Evolutionary conservation across 1,140 invertebrate species (phyloP), one percentile per base, ranked within the genome.

Genomic region (Thereuonema tuberculata): DNA sequence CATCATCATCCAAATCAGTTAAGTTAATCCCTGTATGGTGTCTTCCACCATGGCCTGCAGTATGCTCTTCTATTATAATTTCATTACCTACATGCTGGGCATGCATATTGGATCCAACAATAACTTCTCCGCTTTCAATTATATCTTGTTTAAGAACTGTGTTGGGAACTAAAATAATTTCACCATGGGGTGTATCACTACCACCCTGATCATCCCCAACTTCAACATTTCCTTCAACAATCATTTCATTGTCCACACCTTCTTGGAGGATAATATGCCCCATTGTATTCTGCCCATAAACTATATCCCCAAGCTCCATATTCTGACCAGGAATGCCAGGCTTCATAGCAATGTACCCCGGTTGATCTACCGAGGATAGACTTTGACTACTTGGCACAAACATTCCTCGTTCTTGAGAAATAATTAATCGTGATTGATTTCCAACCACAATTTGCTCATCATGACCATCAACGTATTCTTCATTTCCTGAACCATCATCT

Each of bases 81-180:
- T 66, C 65, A 59, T 61, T 64, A 9, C 61, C 63, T 29, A 66
- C 65, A 37, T 26, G 53, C 23, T 53, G 59, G n/a, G 58, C 46
- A 59, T 59, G 58, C 48, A 60, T 53, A 25, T 55, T 55, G 23
- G 63, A 58, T 14, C 59, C 59, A 1, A 64, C 59, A 20, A 66
- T 53, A 2, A 66, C 61, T 55, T 66, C 65, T 17, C 57, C 63
- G 14, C 63, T 60, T 31, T 66, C 63, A 20, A 66, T 61, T 2
- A 66, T 54, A 54, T 66, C 64, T 25, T 66, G 64, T 25, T 66
- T 66, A 17, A 66, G 58, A 28, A 60, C 52, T 12, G 55, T 55
- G 48, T 66, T 66, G 3, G 59, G 59, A 15, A 64, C 63, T 21
- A 64, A 31, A 17, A 66, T 64, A 12, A 66, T 59, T 21, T 64